Base-by-base conservation (phyloP, 2,113 vertebrate species). In the Crotalus tigris region DNA sequence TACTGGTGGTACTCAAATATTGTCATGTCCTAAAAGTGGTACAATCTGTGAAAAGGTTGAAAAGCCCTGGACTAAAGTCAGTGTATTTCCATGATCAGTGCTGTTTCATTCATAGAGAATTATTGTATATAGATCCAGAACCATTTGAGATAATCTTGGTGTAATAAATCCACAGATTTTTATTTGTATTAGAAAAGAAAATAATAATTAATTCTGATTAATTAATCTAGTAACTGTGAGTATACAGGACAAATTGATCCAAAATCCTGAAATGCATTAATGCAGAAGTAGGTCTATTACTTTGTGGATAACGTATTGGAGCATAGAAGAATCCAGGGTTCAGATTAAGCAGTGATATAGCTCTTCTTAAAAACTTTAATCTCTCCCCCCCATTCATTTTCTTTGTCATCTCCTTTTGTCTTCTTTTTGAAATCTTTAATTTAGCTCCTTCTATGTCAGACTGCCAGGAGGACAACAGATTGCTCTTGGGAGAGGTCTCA, bases 41-140 rank as follows among this genome's bases (percentile, higher is more conserved):
- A 49, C 46, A 49, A 49, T 49, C 46, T 49, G 46, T 49, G 46
- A 49, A 49, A 49, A 49, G 46, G 46, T 49, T 49, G 46, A 49
- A 49, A 49, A 49, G 46, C 46, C 5, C 5, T 49, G 46, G 88
- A 94, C 86, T 95, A 61, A 88, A 95, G 91, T 64, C 86, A 93
- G 51, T 95, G 94, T 96, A 92, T 95, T 94, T 85, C 94, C 10
- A 13, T 21, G 1, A 93, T 93, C 29, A 94, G 88, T 89, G 64
- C 26, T 44, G 90, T 94, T 93, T 96, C 93, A 95, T 95, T 95
- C 44, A 95, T 33, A 96, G 85, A 92, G 89, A 95, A 49, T 96
- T 96, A 96, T 93, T 96, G 93, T 93, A 91, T 57, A 44, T 92
- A 92, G 46, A 90, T 93, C 93, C 96, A 95, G 91, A 94, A 57